Base-by-base conservation (phyloP, 2,797 vertebrate species). In the Lutjanus argentimaculatus region DNA sequence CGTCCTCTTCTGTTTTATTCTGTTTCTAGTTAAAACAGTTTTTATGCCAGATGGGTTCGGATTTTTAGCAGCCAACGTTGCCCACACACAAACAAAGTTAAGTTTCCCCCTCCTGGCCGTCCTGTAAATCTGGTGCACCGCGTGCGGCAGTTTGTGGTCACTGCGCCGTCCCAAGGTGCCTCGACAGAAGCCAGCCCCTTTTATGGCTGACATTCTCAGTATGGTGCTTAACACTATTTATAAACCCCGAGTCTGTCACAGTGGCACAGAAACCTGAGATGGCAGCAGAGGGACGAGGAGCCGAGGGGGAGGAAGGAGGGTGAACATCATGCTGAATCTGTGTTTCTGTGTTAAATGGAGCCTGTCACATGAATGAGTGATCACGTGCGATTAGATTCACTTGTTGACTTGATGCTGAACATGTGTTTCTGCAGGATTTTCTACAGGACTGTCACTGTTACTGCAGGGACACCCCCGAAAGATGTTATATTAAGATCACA, bases 151-250 rank as follows among this genome's bases (percentile, higher is more conserved):
- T 63, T 21, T 71, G 80, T n/a, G 77, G 73, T 65, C 64, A 14
- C 67, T 8, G 58, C n/a, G 57, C 67, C 13, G 64, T 82, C 89
- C 77, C 75, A 68, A 84, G 88, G 75, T 83, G 83, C 80, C 84
- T 83, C 67, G 14, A 77, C 80, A 91, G 90, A 79, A 85, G 78
- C 87, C 85, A 80, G 85, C 43, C 85, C 93, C 94, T 93, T 95
- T 93, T 93, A 94, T 90, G 93, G 94, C 85, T 65, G 83, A 91
- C 89, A 82, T 90, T 90, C 91, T 91, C 89, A 51, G 84, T 83
- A 67, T 84, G 91, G 87, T 49, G 82, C 75, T 65, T n/a, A 36
- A 25, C 22, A 72, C 89, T 95, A 94, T 93, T 93, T 93, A 85
- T 94, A 94, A 90, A 82, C 74, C 45, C 25, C 3, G 72, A 74